phyloP scores from a whole-genome alignment of 2,888 invertebrate species.

The Myopa testacea region DNA sequence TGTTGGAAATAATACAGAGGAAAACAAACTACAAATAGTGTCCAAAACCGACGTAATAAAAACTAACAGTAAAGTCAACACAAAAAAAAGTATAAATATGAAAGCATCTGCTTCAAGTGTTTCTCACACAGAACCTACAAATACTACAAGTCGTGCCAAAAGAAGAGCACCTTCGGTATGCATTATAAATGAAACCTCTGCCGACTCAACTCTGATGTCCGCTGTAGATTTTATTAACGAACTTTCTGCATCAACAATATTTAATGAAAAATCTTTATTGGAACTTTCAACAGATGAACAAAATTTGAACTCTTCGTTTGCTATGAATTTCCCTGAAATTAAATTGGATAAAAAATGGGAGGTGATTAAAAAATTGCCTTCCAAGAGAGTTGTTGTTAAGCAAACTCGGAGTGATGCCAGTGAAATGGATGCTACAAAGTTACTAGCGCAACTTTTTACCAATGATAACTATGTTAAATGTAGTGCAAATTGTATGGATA shows the following conservation, averaged over 20 bases:
- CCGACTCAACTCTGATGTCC: conserved; percentile 47
- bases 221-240: conserved; percentile 62
- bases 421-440: conserved; percentile 27
- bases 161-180: conserved; percentile 34
- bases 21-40: too few species aligned
- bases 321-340: conserved; percentile 42
- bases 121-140: too few species aligned
- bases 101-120: too few species aligned
- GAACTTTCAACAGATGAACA: conserved; percentile 59
- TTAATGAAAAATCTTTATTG: conserved; percentile 46
- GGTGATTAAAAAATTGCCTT: not conserved
- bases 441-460: conserved; percentile 16
- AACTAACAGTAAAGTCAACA: too few species aligned
- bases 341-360: not conserved
- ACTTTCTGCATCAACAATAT: conserved; percentile 47
- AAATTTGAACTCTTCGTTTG: conserved; percentile 56
- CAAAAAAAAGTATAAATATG: too few species aligned
- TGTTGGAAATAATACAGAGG: too few species aligned
- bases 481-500: conserved; percentile 37
- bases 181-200: conserved; percentile 41
- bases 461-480: conserved; percentile 50
- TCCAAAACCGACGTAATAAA: too few species aligned
- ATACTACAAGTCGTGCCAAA: not conserved
- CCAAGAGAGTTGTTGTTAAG: not conserved
- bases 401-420: not conserved